These are phyloP conservation scores for Apodemus agrarius DNA, from an alignment of 2,797 vertebrate species.

Conservation along the genomic window DNA sequence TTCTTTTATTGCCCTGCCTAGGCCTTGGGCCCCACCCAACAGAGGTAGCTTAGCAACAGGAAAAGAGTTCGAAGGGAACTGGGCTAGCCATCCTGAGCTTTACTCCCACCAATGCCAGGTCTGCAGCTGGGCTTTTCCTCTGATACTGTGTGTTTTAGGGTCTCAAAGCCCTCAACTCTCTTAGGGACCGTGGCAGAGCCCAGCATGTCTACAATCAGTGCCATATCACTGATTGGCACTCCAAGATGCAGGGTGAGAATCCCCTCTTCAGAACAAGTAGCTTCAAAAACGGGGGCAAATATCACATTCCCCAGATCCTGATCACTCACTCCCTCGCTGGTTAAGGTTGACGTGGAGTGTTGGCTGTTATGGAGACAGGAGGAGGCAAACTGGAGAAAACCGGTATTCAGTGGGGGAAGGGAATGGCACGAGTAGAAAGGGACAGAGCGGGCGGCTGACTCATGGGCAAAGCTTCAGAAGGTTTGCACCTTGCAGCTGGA, in stretches of 20 bases:
- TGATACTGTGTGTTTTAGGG: neutral
- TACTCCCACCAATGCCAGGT: neutral
- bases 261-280: neutral
- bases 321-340: neutral
- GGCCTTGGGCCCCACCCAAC: rapidly evolving
- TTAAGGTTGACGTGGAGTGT: neutral
- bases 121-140: neutral
- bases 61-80: neutral
- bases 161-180: neutral
- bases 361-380: neutral
- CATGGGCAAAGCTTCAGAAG: neutral
- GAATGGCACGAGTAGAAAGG: neutral
- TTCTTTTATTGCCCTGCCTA: neutral
- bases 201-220: neutral
- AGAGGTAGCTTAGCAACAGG: neutral
- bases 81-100: neutral
- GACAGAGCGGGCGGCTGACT: neutral
- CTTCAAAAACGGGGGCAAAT: neutral
- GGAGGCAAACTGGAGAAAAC: neutral
- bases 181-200: neutral
- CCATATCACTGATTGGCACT: rapidly evolving
- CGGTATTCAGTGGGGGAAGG: neutral
- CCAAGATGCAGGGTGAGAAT: neutral
- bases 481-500: neutral
- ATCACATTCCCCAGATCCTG: neutral